phyloP scores from a whole-genome alignment of 2,888 invertebrate species.

The Leptinotarsa haldemani region DNA sequence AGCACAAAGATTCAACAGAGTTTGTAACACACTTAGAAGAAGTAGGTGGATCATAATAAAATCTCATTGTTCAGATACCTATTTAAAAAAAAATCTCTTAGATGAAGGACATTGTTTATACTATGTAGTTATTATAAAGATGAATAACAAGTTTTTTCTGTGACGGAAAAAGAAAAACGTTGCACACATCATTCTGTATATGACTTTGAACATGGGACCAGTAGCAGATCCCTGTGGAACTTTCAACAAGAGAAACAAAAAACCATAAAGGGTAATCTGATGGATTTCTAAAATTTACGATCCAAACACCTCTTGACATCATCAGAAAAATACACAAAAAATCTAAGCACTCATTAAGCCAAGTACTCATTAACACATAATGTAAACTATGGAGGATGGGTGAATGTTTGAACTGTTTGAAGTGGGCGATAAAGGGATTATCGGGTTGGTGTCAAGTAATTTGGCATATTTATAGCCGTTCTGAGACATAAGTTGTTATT shows the following conservation, averaged over 20 bases:
- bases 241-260: not conserved
- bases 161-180: no score
- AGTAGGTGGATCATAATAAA: no score
- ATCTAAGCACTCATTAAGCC: not conserved
- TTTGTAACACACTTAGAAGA: no score
- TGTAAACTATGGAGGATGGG: conserved; percentile 17
- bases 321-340: not conserved
- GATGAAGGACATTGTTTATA: no score
- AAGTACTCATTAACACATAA: conserved; percentile 6
- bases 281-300: not conserved
- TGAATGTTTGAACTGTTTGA: conserved; percentile 36
- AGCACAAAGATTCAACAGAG: no score
- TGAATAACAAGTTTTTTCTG: no score
- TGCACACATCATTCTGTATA: no score
- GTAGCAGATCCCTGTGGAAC: no score
- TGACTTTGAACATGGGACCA: no score
- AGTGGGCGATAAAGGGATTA: conserved; percentile 55
- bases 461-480: conserved; percentile 56
- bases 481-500: conserved; percentile 52
- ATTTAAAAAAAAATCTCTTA: no score
- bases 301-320: conserved; percentile 1
- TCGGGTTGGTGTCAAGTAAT: conserved; percentile 54
- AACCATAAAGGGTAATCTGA: not conserved
- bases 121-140: no score
- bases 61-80: no score